These are phyloP conservation scores for Microctenopoma stevenorrisi DNA, from an alignment of 2,797 vertebrate species.

Conservation along the genomic window DNA sequence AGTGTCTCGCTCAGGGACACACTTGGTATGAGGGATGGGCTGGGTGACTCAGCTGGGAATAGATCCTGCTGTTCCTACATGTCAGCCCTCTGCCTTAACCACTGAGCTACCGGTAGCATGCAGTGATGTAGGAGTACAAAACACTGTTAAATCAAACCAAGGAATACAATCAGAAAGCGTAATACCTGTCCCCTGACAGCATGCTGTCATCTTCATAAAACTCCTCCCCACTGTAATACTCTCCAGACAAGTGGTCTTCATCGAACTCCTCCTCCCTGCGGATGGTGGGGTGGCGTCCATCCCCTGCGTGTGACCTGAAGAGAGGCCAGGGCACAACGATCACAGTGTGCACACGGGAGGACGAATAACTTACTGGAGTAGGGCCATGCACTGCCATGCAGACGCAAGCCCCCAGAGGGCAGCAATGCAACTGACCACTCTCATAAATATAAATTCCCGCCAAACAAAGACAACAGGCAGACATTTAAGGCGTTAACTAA, in stretches of 20 bases:
- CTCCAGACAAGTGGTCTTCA: constrained; percentile 87
- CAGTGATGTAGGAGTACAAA: not conserved
- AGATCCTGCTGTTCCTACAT: no score
- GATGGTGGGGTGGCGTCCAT: constrained; percentile 90
- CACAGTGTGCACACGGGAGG: not conserved
- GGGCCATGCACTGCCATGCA: constrained; percentile 82
- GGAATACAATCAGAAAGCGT: not conserved
- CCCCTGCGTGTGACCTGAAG: constrained; percentile 89
- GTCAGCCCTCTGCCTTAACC: no score
- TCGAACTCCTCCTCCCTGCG: constrained; percentile 91
- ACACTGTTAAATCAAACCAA: not conserved
- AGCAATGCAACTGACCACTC: constrained; percentile 55
- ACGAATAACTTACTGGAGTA: constrained; percentile 14
- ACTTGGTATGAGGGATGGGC: no score
- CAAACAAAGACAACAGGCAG: constrained; percentile 55
- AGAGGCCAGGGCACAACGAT: constrained; percentile 39
- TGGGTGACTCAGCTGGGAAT: no score
- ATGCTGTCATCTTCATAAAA: constrained; percentile 94
- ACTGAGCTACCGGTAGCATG: no score
- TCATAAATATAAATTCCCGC: constrained; percentile 26
- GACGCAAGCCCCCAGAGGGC: constrained; percentile 70
- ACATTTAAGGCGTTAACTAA: constrained; percentile 19
- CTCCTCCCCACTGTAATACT: constrained; percentile 96
- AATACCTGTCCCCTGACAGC: constrained; percentile 90
- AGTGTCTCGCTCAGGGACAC: no score